Evolutionary conservation across 2,113 vertebrate species (phyloP).

Genomic region (Tyrannus savana): DNA sequence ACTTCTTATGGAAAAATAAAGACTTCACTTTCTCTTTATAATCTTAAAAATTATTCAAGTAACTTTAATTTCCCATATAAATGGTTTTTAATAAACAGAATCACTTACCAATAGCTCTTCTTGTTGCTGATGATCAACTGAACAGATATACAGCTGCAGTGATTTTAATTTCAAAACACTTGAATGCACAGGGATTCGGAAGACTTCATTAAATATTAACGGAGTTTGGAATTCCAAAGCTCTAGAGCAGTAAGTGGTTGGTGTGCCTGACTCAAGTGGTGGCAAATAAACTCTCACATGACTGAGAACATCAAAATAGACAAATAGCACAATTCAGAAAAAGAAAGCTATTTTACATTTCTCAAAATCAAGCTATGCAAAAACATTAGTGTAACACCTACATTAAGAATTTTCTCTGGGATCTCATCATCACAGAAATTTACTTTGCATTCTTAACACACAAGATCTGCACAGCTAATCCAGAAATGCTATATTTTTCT

Average conservation of each 20-base stretch:
- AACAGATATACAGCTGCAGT: conserved; percentile 89
- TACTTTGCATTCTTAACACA: neutral
- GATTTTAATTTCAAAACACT: conserved; percentile 80
- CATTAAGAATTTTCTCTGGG: neutral
- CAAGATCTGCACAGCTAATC: neutral
- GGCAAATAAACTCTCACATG: conserved; percentile 91
- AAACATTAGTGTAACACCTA: neutral
- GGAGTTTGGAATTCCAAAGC: conserved; percentile 86
- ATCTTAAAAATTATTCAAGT: neutral
- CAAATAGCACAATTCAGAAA: conserved; percentile 1
- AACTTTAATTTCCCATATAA: neutral
- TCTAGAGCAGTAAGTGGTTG: conserved; percentile 91
- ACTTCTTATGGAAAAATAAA: neutral
- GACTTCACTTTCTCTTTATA: neutral
- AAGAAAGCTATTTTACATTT: neutral
- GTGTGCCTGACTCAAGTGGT: conserved; percentile 82
- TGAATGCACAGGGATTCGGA: conserved; percentile 86
- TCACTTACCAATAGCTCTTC: conserved; percentile 90
- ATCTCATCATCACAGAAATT: neutral
- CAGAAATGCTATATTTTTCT: neutral
- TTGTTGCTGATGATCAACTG: conserved; percentile 84
- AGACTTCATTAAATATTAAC: conserved; percentile 92
- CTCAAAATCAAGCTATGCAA: neutral
- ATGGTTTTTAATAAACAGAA: neutral
- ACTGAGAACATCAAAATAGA: conserved; percentile 68